Evolutionary conservation across 2,113 vertebrate species (phyloP), one percentile per base, ranked within the genome.

Genomic region (Anser brachyrhynchus): DNA sequence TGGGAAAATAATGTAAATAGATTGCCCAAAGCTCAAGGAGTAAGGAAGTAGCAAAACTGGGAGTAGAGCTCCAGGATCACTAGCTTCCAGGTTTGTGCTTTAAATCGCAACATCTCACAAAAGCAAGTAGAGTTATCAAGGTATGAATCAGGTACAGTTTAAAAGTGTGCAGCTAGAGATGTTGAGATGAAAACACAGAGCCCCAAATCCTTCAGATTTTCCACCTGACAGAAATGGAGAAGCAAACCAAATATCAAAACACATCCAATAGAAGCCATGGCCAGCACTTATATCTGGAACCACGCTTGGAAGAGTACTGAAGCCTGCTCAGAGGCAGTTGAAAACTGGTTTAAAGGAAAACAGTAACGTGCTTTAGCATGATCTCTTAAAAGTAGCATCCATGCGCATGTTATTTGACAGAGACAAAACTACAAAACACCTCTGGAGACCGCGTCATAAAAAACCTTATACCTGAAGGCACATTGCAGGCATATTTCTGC

Each of bases 401-500:
- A 31, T 1, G 10, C 23, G 61, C 35, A 58, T 3, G 13, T 62
- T 58, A 70, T 61, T 52, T 89, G 93, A 87, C 77, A 92, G 61
- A 93, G 73, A 91, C 9, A 82, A 70, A 93, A 80, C 20, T 64
- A 89, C 8, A 25, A 57, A 95, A 92, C 78, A 13, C 33, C 20
- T 51, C 29, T 5, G 3, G 87, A 87, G 82, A 87, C 41, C 44
- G 29, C 19, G 44, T 76, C 39, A 88, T 85, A 70, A 95, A 93
- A 18, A 61, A 2, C 12, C 64, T 85, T 79, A 73, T 74, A 97
- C 87, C 92, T 93, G 86, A 96, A 94, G 90, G 77, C 61, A 49
- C 52, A 91, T 86, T 94, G 83, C 82, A 97, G 58, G 87, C 87
- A 96, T 81, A 89, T 17, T 69, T 92, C 49, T 87, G 35, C 67